Evolutionary conservation across 2,888 invertebrate species (phyloP), one percentile per base, ranked within the genome.

Genomic region (Eudemis profundana): DNA sequence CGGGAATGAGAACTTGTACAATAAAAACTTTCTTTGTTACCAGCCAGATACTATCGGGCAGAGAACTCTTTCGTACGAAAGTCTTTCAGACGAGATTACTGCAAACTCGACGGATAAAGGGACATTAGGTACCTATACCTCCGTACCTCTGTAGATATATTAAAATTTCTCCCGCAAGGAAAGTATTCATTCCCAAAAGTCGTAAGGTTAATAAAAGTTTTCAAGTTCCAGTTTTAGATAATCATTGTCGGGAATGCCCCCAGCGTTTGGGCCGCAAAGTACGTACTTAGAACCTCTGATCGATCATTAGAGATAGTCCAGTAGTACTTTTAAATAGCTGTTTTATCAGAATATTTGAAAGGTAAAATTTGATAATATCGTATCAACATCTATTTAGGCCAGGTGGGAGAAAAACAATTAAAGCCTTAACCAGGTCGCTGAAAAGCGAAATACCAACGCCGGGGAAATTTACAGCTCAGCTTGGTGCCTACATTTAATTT

Each of bases 11-110:
- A 90, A 90, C 82, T 91, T 89, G 72, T 73, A 77, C 76, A 84
- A 86, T 92, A 90, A 91, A 92, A 91, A 91, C 89, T 92, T 91
- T 89, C 89, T 89, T 90, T 89, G 89, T 89, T 90, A 90, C 79
- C 83, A 80, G 89, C 78, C 82, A 79, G 89, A 89, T 89, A 85
- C 79, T 85, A 88, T 87, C 87, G 77, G 79, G 70, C 76, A 73
- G 72, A 71, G 77, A 85, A 88, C 87, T 88, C 85, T 84, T 88
- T 86, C 83, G 82, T 84, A 80, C 79, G 33, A 78, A 75, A 73
- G 74, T 75, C 75, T 81, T 80, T 76, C 69, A 72, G 72, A 67
- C 74, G 79, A 75, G 83, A 85, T 76, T 68, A 70, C 75, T 76
- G 72, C 71, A 67, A 72, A 70, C 67, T 72, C 66, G 40, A 59